A percentile compares a stretch with the other conserved stretches of the same genome.
These are phyloP conservation scores for Pantala flavescens DNA, from an alignment of 1,140 invertebrate genomes.

Conservation along the genomic window DNA sequence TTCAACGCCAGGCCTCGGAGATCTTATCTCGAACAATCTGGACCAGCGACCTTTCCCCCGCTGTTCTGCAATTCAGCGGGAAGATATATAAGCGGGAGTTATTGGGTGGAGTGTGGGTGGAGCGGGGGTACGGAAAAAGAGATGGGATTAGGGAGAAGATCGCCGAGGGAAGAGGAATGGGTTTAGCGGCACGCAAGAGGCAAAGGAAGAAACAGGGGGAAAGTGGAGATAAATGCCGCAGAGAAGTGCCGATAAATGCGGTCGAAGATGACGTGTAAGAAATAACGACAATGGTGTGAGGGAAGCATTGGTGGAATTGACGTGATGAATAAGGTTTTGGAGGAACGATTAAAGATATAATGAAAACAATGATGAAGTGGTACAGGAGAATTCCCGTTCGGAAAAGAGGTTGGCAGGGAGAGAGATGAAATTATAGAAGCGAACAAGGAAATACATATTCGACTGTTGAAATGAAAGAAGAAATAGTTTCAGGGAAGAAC, in stretches of 20 bases:
- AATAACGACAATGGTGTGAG: too few relatives aligned
- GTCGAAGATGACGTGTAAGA: too few relatives aligned
- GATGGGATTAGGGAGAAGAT: neutral
- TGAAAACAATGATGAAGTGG: too few relatives aligned
- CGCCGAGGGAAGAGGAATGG: neutral
- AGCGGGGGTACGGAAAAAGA: neutral
- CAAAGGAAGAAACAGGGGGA: neutral
- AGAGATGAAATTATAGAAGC: neutral
- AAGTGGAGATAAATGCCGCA: neutral
- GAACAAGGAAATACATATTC: too few relatives aligned
- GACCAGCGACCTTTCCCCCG: slow-evolving; percentile 1
- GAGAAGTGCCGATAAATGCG: too few relatives aligned
- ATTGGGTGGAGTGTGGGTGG: neutral
- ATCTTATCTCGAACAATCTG: slow-evolving; percentile 6
- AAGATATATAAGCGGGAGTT: slow-evolving; percentile 2
- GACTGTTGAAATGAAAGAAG: too few relatives aligned
- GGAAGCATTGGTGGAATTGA: too few relatives aligned
- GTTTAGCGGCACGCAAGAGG: neutral
- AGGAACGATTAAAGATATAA: too few relatives aligned
- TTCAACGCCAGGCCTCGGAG: neutral
- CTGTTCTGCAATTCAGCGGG: slow-evolving; percentile 3
- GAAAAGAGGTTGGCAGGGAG: neutral
- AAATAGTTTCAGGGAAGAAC: too few relatives aligned
- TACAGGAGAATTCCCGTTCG: too few relatives aligned
- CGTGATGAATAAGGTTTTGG: too few relatives aligned